Conservation (phyloP, 2,888 invertebrate genomes). For the Automeris io region DNA sequence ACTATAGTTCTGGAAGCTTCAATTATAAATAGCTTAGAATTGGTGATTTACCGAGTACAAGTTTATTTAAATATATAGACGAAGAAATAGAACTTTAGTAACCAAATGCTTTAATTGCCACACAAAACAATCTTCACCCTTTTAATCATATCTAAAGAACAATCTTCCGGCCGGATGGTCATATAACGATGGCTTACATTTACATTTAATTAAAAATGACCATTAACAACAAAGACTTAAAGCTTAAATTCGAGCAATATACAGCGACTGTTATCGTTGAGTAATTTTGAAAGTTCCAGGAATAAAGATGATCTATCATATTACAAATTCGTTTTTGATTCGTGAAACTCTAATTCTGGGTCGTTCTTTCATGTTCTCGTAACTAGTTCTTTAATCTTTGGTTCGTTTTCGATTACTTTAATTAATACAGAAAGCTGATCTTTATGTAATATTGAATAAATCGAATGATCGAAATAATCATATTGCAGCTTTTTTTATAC, state of each 20-base stretch:
- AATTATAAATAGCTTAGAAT: too few relatives aligned
- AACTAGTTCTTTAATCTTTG: slow-evolving; percentile 46
- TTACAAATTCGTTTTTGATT: slow-evolving; percentile 71
- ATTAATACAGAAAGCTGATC: slow-evolving; percentile 3
- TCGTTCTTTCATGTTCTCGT: slow-evolving; percentile 42
- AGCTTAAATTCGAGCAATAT: slow-evolving; percentile 3
- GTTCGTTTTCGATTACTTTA: slow-evolving; percentile 28
- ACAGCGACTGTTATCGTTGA: slow-evolving; percentile 30
- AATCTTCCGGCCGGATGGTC: slow-evolving; percentile 71
- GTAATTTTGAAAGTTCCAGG: slow-evolving; percentile 57
- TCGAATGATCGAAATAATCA: too few relatives aligned
- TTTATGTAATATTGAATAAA: neutral
- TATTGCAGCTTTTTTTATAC: too few relatives aligned
- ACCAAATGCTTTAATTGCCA: slow-evolving; percentile 65
- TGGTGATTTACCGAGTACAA: too few relatives aligned
- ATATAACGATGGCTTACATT: slow-evolving; percentile 35
- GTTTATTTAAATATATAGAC: slow-evolving; percentile 15
- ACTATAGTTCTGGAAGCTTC: too few relatives aligned
- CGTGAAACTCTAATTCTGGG: slow-evolving; percentile 64
- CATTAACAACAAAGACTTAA: slow-evolving; percentile 1
- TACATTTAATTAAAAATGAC: neutral
- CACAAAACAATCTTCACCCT: slow-evolving; percentile 73
- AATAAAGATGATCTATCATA: slow-evolving; percentile 64
- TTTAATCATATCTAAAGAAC: slow-evolving; percentile 74
- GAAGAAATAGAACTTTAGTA: slow-evolving; percentile 47